Base-by-base conservation (phyloP, 2,113 vertebrate genomes). In the Halichoerus grypus region DNA sequence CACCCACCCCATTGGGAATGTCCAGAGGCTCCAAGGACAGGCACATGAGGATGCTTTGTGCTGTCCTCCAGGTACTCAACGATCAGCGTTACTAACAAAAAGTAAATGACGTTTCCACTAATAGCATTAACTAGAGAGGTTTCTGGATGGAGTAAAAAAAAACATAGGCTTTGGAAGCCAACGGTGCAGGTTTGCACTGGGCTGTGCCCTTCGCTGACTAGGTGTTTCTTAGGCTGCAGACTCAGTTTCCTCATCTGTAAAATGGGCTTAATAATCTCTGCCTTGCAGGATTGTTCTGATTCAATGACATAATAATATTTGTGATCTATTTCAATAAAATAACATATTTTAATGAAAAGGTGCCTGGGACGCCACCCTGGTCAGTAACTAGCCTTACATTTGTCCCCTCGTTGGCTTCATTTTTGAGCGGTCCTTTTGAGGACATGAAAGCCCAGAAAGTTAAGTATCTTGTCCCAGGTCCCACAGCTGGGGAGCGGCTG, bases 281-380 rank as follows among this genome's bases (percentile, higher is more conserved):
- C 46, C 33, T 65, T 55, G 24, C 12, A 72, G 33, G 14, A 24
- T 71, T 79, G 14, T 71, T 87, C 80, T 76, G 74, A 87, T 80
- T 33, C 36, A 26, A 26, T 51, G 77, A 96, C 83, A 55, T 51
- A 61, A 93, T 51, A 49, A 7, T 19, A 24, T 16, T 14, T 8
- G 2, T 1, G 6, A 33, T 36, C 33, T 53, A 33, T 53, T 55
- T 85, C 63, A 77, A 49, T 21, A 36, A 46, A 86, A 57, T 18
- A n/a, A 57, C 22, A 11, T 10, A 22, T n/a, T 80, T 13, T 7
- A 69, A 33, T 16, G 55, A 65, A 42, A 76, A 33, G 72, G 4
- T 5, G 10, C 36, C 67, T 4, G 7, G 49, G 3, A 12, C 22
- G 4, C 4, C 0, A 10, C 8, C 2, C 0, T 1, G 0, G 12